Evolutionary conservation across 1,140 invertebrate genomes (phyloP).

Genomic region (Thaumetopoea pityocampa): DNA sequence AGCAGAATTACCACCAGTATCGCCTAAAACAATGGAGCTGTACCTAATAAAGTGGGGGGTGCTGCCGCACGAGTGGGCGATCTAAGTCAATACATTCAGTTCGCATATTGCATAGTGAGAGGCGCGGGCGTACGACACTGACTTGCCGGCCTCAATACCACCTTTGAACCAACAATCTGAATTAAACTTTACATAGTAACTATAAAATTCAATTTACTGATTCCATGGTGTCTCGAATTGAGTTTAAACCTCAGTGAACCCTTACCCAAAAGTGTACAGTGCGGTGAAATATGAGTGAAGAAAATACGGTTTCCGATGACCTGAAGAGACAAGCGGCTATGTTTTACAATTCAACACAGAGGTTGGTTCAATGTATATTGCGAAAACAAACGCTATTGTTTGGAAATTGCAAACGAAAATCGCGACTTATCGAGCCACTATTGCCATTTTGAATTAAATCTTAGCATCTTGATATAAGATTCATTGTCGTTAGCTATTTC

Average conservation of each 20-base stretch:
- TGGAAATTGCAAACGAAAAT: conserved; percentile 10
- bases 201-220: conserved; percentile 17
- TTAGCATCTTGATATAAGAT: no score
- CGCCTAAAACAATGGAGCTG: conserved; percentile 24
- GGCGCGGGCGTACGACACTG: conserved; percentile 59
- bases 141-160: conserved; percentile 41
- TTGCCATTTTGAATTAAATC: no score
- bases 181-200: conserved; percentile 17
- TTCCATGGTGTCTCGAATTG: conserved; percentile 9
- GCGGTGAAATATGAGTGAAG: conserved; percentile 54
- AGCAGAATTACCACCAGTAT: no score
- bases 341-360: conserved; percentile 66
- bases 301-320: conserved; percentile 54
- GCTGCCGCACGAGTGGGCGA: conserved; percentile 39
- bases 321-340: conserved; percentile 62
- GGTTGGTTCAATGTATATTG: conserved; percentile 36
- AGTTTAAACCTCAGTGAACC: conserved; percentile 28
- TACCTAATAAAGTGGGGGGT: conserved; percentile 33
- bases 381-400: conserved; percentile 18
- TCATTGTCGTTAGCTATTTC: no score
- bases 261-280: conserved; percentile 12
- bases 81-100: conserved; percentile 20
- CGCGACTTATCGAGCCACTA: no score
- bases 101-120: conserved; percentile 43
- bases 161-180: conserved; percentile 20